phyloP scores from a whole-genome alignment of 2,888 invertebrate genomes.

The Gasteruption jaculator region DNA sequence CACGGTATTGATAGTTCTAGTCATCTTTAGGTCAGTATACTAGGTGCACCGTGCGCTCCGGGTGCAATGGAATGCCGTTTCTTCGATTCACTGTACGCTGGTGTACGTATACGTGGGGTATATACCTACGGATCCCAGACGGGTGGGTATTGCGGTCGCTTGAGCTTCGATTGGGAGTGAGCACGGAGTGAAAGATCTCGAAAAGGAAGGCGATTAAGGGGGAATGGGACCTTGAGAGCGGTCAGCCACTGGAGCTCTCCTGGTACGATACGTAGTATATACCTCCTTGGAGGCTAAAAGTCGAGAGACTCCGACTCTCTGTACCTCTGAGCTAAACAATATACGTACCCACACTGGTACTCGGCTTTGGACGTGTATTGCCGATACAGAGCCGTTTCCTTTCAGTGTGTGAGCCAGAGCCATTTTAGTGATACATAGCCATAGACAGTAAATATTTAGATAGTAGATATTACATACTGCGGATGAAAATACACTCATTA shows the following conservation, averaged over 20 bases:
- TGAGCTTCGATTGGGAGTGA: slow-evolving; percentile 38
- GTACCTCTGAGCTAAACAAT: slow-evolving; percentile 12
- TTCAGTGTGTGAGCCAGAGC: too few relatives aligned
- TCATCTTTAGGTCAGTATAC: slow-evolving; percentile 42
- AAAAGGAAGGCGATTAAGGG: slow-evolving; percentile 43
- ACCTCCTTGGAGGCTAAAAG: too few relatives aligned
- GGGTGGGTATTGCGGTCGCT: slow-evolving; percentile 26
- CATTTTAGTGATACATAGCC: too few relatives aligned
- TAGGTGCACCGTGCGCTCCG: slow-evolving; percentile 21
- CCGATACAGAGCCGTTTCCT: too few relatives aligned
- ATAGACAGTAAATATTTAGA: too few relatives aligned
- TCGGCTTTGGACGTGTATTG: too few relatives aligned
- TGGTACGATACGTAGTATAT: too few relatives aligned
- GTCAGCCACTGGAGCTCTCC: slow-evolving; percentile 44
- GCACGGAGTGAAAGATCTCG: slow-evolving; percentile 42
- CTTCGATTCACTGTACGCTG: slow-evolving; percentile 19
- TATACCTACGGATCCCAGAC: slow-evolving; percentile 8
- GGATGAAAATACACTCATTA: too few relatives aligned
- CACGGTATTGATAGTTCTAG: too few relatives aligned
- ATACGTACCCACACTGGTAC: too few relatives aligned
- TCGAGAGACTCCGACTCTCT: too few relatives aligned
- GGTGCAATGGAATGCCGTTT: slow-evolving; percentile 28
- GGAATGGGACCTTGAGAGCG: slow-evolving; percentile 48
- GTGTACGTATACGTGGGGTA: slow-evolving; percentile 20
- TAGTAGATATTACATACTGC: too few relatives aligned